These are phyloP conservation scores for Pampusana beccarii DNA, from an alignment of 2,113 vertebrate genomes.

Conservation along the genomic window DNA sequence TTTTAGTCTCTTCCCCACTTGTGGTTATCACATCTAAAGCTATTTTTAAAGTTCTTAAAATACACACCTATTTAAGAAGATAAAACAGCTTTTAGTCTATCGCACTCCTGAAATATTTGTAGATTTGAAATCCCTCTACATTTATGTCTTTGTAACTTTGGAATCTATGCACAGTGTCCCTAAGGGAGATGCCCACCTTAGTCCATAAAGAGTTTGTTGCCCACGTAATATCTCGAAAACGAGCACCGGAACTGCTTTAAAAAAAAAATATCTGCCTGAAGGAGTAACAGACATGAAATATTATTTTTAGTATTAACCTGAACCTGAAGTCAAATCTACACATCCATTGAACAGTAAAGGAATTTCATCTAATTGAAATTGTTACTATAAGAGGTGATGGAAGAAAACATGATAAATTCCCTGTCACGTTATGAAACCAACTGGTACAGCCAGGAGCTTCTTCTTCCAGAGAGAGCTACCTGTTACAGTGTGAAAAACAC, in stretches of 20 bases:
- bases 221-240: neutral
- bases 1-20: neutral
- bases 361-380: neutral
- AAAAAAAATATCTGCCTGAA: neutral
- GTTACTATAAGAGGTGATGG: neutral
- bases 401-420: neutral
- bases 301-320: neutral
- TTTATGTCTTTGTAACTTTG: neutral
- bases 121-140: neutral
- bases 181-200: neutral
- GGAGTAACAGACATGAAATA: neutral
- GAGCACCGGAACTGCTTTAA: neutral
- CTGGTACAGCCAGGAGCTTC: neutral
- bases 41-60: neutral
- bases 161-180: neutral
- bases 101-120: neutral
- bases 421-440: neutral
- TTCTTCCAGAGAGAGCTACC: neutral
- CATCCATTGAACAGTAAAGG: rapidly evolving
- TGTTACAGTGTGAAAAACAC: neutral
- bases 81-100: neutral
- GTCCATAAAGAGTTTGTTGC: neutral
- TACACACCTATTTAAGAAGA: neutral
- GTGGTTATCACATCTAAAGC: neutral
- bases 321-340: neutral